phyloP scores from a whole-genome alignment of 2,113 vertebrate species.

The Anhinga rufa region DNA sequence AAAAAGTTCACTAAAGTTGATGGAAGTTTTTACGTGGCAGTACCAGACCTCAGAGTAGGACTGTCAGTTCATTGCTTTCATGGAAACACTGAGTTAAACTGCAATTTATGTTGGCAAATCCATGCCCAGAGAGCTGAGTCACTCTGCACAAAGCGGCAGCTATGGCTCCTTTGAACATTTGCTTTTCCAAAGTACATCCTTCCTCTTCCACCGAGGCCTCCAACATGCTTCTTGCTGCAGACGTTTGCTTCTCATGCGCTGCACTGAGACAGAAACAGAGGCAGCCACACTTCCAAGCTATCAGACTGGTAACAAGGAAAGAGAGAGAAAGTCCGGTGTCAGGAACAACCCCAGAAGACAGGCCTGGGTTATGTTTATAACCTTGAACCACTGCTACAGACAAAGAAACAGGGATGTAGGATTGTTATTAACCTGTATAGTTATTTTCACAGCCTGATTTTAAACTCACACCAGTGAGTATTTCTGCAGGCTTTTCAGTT shows the following conservation, averaged over 20 bases:
- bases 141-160: neutral
- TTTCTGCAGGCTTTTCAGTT: neutral
- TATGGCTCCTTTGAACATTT: neutral
- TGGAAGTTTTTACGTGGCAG: neutral
- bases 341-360: neutral
- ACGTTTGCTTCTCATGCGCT: neutral
- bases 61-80: neutral
- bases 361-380: neutral
- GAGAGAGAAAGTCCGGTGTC: neutral
- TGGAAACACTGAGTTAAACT: slow-evolving; percentile 1
- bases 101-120: neutral
- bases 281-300: neutral
- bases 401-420: neutral
- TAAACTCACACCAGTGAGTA: neutral
- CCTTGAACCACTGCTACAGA: neutral
- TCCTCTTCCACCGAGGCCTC: neutral
- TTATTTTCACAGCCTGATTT: neutral
- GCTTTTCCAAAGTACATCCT: neutral
- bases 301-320: neutral
- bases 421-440: neutral
- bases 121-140: neutral
- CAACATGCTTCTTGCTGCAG: neutral
- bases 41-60: neutral
- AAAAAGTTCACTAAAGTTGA: neutral
- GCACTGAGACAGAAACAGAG: neutral